A percentile compares a stretch with the other conserved stretches of the same genome.
Conservation (phyloP, 2,888 invertebrate genomes). For the Latrodectus hesperus region DNA sequence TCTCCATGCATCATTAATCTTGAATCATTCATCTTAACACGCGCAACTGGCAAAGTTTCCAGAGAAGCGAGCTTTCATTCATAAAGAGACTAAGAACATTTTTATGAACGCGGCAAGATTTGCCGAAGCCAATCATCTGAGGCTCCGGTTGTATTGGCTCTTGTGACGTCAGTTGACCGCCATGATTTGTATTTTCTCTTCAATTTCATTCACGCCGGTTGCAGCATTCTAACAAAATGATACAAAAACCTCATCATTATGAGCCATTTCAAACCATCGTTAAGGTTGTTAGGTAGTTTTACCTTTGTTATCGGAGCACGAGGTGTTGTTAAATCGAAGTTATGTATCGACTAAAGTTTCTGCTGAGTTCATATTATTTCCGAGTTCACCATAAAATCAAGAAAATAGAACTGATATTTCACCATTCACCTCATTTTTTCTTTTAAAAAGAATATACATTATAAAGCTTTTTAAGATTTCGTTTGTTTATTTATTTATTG, state of each 20-base stretch:
- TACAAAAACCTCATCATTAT: slow-evolving; percentile 26
- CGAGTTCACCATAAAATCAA: neutral
- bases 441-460: too few relatives aligned
- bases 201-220: neutral
- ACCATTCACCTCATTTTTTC: too few relatives aligned
- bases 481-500: too few relatives aligned
- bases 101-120: slow-evolving; percentile 13
- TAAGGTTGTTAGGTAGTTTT: slow-evolving; percentile 8
- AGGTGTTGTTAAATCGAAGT: neutral
- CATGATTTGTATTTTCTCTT: slow-evolving; percentile 20
- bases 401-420: too few relatives aligned
- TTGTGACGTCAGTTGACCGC: slow-evolving; percentile 45
- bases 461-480: too few relatives aligned
- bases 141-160: slow-evolving; percentile 15
- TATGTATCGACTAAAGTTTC: neutral
- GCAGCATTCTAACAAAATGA: slow-evolving; percentile 3
- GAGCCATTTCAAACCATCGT: slow-evolving; percentile 34
- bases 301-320: neutral
- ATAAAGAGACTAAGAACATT: slow-evolving; percentile 15
- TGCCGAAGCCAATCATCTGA: slow-evolving; percentile 17
- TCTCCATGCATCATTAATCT: slow-evolving; percentile 62
- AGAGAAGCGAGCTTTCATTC: slow-evolving; percentile 26
- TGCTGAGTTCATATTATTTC: neutral
- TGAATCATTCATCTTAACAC: slow-evolving; percentile 56
- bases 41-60: slow-evolving; percentile 35